A percentile compares a stretch with the other conserved stretches of the same genome.
phyloP scores from a whole-genome alignment of 2,797 vertebrate genomes.

The Rhinophrynus dorsalis region DNA sequence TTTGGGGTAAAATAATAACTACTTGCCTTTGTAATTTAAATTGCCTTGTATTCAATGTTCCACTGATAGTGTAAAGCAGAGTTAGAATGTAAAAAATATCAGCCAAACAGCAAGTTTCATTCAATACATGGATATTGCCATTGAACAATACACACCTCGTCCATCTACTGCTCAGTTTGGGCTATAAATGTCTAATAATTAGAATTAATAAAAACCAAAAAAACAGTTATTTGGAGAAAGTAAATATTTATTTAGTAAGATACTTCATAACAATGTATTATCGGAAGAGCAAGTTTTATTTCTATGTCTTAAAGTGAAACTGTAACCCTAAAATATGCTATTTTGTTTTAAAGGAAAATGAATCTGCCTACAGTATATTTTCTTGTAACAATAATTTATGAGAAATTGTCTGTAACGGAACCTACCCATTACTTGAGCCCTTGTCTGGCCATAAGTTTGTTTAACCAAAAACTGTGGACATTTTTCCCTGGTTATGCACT shows the following conservation, averaged over 20 bases:
- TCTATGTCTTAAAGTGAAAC: no score
- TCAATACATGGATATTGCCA: slow-evolving; percentile 1
- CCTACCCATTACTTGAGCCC: no score
- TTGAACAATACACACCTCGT: not conserved
- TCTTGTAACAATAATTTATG: no score
- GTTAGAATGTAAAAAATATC: slow-evolving; percentile 27
- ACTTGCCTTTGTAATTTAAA: slow-evolving; percentile 47
- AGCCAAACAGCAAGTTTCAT: slow-evolving; percentile 16
- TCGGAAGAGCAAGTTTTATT: no score
- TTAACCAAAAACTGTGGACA: no score
- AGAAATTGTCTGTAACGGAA: no score
- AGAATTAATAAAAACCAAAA: not conserved
- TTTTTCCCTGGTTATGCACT: no score
- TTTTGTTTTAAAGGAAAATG: no score
- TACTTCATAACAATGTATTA: no score
- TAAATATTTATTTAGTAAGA: no score
- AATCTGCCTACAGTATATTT: no score
- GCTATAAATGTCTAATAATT: not conserved
- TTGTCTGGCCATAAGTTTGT: no score
- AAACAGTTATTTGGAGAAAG: not conserved
- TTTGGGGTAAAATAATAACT: slow-evolving; percentile 51
- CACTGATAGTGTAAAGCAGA: slow-evolving; percentile 32
- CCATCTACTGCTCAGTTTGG: not conserved
- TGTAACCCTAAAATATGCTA: not conserved
- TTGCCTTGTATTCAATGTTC: slow-evolving; percentile 39